Evolutionary conservation across 2,888 invertebrate genomes (phyloP), one percentile per base, ranked within the genome.

Genomic region (Dicranocentrus wangi): DNA sequence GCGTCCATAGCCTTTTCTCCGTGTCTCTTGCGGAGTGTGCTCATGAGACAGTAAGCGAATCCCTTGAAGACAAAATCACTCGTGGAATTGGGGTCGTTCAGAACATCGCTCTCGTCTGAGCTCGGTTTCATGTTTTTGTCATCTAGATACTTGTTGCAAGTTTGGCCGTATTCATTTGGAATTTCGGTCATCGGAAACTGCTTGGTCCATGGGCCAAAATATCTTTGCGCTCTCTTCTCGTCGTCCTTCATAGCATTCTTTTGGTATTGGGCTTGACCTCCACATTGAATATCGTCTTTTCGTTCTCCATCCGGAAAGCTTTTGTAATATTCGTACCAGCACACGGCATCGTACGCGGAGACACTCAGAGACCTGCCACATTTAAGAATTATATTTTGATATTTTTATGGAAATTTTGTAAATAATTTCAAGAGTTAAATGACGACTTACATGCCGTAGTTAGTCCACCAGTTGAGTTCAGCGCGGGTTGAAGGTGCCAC

Each of bases 261-360:
- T 28, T 28, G 27, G 2, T 43, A 32, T 10, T 32, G 32, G 5
- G 60, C 42, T 23, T 23, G 25, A 5, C 42, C 51, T 1, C 8
- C 10, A 21, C 70, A 71, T 5, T 70, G 1, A 21, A 15, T 32
- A 23, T 19, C 53, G 15, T 28, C 69, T 5, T 55, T 27, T n/a
- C n/a, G n/a, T n/a, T n/a, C n/a, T n/a, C n/a, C n/a, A n/a, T 71
- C 21, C 1, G 70, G 70, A 39, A 70, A 70, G 1, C 21, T 23
- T 23, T 71, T 58, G 13, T 55, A 23, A 21, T 42, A 32, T 23
- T 58, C 70, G 17, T 58, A 71, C 70, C 70, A 71, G 32, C 70
- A 71, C 1, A 60, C 58, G n/a, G 60, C 51, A 13, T 71, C 58
- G 13, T 58, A 71, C 13, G 70, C 58, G 8, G 1, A 1, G 23